Percentiles rank a stretch among this genome's conserved stretches.
phyloP scores from a whole-genome alignment of 2,113 vertebrate genomes.

The Paramormyrops kingsleyae region DNA sequence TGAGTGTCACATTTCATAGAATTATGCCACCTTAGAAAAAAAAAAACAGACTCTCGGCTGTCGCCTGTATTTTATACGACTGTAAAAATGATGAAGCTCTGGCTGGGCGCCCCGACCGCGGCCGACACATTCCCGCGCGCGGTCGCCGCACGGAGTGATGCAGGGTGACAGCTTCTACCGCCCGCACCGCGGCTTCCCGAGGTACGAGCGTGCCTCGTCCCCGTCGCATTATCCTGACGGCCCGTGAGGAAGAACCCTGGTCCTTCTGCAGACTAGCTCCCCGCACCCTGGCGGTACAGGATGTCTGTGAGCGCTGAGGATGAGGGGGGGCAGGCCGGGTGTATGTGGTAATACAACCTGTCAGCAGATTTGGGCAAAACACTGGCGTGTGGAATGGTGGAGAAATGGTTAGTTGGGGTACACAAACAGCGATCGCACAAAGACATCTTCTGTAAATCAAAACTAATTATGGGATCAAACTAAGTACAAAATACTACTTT shows the following conservation, averaged over 20 bases:
- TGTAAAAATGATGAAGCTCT: conserved; percentile 28
- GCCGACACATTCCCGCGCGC: neutral
- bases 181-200: neutral
- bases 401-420: neutral
- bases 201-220: neutral
- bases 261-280: neutral
- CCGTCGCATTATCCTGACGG: neutral
- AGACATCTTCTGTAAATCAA: neutral
- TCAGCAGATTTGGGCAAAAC: neutral
- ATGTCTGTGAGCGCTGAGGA: neutral
- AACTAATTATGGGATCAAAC: neutral
- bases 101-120: conserved; percentile 9
- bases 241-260: neutral
- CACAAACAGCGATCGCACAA: neutral
- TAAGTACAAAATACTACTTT: neutral
- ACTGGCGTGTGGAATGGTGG: neutral
- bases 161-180: neutral
- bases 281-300: neutral
- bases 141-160: neutral
- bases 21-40: conserved; percentile 24
- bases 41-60: conserved; percentile 10
- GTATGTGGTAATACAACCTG: neutral
- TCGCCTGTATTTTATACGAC: conserved; percentile 27
- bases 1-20: conserved; percentile 9
- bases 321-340: neutral